Base-by-base conservation (phyloP, 2,797 vertebrate species). In the Sparus aurata region DNA sequence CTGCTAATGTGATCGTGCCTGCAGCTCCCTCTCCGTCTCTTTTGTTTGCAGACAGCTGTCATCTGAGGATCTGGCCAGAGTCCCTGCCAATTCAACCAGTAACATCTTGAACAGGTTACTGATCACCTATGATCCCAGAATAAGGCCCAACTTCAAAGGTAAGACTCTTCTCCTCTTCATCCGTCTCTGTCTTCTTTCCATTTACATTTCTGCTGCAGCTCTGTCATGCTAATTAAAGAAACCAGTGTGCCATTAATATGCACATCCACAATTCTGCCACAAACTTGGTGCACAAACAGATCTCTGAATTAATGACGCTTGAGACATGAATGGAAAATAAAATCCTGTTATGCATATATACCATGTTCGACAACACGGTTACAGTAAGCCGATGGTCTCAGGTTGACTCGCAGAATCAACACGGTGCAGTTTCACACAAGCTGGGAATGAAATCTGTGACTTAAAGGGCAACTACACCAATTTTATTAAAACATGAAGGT, bases 91-190 rank as follows among this genome's bases (percentile, higher is more conserved):
- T 91, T 97, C 98, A 59, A 99, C 98, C 54, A 99, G 98, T 91
- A 99, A 98, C 94, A 99, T 99, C 92, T 94, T 99, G 92, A 99
- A 99, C 91, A 96, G 97, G 80, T 95, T 99, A 76, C 94, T 99
- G 92, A 91, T 99, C 92, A 97, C 77, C 92, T 99, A 99, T 72
- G 98, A 99, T 92, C 98, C 98, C 62, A 95, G 98, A 94, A 99
- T 99, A 93, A 95, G 98, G 79, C 98, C 98, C 76, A 99, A 99
- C 96, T 99, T 99, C 94, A 99, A 99, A 98, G 98, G 98, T 96
- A 88, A 90, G 96, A 84, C 61, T 71, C 60, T 50, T 66, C 72
- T 45, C 41, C 54, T 77, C 80, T 47, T 72, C 82, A 87, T 91
- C 80, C 55, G 75, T 85, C 63, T 84, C 75, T 62, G 83, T 85